Conservation (phyloP, 1,140 invertebrate genomes). For the Aporrectodea caliginosa region DNA sequence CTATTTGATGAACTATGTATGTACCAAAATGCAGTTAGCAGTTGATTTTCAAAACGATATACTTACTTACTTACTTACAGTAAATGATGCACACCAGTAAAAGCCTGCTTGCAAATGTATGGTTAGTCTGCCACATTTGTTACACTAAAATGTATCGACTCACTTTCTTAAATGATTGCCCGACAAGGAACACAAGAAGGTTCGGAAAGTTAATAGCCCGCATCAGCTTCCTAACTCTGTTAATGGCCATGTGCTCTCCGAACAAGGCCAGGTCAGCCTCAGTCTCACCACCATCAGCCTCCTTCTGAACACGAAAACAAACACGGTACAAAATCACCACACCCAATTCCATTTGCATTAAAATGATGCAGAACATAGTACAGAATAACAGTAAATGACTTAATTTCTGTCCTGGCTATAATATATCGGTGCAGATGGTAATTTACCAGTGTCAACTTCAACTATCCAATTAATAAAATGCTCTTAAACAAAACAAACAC, state of each 20-base stretch:
- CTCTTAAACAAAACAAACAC: too few relatives aligned
- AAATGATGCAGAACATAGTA: too few relatives aligned
- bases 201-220: constrained; percentile 69
- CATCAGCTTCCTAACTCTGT: constrained; percentile 66
- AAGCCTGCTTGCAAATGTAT: background rate
- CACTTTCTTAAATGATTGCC: constrained; percentile 81
- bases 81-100: background rate
- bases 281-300: background rate
- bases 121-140: background rate
- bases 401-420: too few relatives aligned
- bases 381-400: too few relatives aligned
- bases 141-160: constrained; percentile 23
- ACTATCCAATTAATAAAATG: too few relatives aligned
- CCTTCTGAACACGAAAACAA: constrained; percentile 1
- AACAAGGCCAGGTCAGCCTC: constrained; percentile 27
- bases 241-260: constrained; percentile 64
- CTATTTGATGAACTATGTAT: too few relatives aligned
- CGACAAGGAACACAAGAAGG: constrained; percentile 78
- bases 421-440: too few relatives aligned
- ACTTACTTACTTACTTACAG: background rate
- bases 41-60: background rate
- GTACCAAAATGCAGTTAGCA: too few relatives aligned
- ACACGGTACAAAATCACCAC: too few relatives aligned
- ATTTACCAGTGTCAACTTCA: too few relatives aligned
- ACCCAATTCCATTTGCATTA: too few relatives aligned